phyloP scores from a whole-genome alignment of 2,888 invertebrate species.

The Autographa gamma region DNA sequence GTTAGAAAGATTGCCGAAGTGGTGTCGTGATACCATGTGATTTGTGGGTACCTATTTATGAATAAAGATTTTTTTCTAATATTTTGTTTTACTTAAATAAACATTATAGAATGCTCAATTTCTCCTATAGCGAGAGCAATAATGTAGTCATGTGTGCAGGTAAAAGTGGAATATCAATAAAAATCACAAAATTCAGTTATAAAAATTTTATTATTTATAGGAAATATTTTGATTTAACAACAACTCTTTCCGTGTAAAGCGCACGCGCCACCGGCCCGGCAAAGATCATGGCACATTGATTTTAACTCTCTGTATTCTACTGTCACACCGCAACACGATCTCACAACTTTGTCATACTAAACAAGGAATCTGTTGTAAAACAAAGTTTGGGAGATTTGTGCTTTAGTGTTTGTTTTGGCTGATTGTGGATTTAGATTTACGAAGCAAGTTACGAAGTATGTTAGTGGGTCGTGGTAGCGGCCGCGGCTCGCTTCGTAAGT shows the following conservation, averaged over 20 bases:
- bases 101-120: too few relatives aligned
- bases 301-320: constrained; percentile 33
- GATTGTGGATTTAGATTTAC: constrained; percentile 46
- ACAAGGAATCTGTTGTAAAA: background rate
- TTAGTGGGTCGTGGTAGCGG: constrained; percentile 39
- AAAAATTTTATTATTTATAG: constrained; percentile 88
- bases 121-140: too few relatives aligned
- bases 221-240: constrained; percentile 89
- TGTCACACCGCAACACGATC: constrained; percentile 19
- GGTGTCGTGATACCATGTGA: constrained; percentile 79
- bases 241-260: constrained; percentile 72
- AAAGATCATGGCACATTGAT: constrained; percentile 77
- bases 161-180: background rate
- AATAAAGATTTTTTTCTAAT: constrained; percentile 62
- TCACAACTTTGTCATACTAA: constrained; percentile 3
- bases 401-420: constrained; percentile 9
- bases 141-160: background rate
- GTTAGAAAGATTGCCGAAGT: constrained; percentile 61
- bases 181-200: constrained; percentile 83
- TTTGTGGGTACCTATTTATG: constrained; percentile 79
- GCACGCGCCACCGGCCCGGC: constrained; percentile 66
- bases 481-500: constrained; percentile 42
- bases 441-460: constrained; percentile 42
- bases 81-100: background rate
- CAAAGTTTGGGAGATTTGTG: background rate